These are phyloP conservation scores for Molossus molossus DNA, from an alignment of 2,797 vertebrate genomes.

Conservation along the genomic window DNA sequence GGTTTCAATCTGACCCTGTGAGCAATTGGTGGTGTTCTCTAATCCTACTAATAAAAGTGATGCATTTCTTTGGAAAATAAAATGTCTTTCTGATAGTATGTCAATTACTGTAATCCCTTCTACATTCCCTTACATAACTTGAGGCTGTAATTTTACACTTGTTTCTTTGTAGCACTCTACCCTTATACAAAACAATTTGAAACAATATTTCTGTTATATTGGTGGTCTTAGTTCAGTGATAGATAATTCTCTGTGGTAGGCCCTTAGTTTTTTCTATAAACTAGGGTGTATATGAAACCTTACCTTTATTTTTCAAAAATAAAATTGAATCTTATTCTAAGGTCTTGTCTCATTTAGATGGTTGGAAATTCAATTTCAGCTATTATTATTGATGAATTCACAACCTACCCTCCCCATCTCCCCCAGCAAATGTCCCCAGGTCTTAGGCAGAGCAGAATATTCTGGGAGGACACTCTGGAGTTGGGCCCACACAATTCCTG, in stretches of 20 bases:
- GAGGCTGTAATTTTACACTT: constrained; percentile 52
- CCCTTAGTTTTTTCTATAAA: constrained; percentile 45
- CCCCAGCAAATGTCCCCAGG: constrained; percentile 23
- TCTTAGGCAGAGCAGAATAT: constrained; percentile 57
- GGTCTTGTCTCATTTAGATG: constrained; percentile 12
- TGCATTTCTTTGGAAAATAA: constrained; percentile 68
- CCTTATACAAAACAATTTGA: constrained; percentile 62
- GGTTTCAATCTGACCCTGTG: constrained; percentile 22
- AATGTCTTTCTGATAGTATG: constrained; percentile 52
- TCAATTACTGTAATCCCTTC: constrained; percentile 38
- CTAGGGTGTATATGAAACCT: constrained; percentile 27
- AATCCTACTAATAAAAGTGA: constrained; percentile 38
- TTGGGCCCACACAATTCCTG: constrained; percentile 23
- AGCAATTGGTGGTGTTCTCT: constrained; percentile 26
- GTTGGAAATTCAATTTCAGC: constrained; percentile 60
- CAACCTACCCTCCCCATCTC: background rate
- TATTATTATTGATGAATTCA: constrained; percentile 60
- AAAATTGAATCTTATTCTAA: constrained; percentile 64
- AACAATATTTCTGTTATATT: constrained; percentile 22
- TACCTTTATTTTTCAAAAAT: constrained; percentile 71
- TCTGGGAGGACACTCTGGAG: background rate
- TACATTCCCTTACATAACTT: constrained; percentile 28
- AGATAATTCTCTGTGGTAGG: constrained; percentile 42
- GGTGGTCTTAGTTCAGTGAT: constrained; percentile 55
- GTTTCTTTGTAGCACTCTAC: constrained; percentile 37